A percentile compares a stretch with the other conserved stretches of the same genome.
Evolutionary conservation across 2,888 invertebrate species (phyloP).

Genomic region (Heliothis peltigera): DNA sequence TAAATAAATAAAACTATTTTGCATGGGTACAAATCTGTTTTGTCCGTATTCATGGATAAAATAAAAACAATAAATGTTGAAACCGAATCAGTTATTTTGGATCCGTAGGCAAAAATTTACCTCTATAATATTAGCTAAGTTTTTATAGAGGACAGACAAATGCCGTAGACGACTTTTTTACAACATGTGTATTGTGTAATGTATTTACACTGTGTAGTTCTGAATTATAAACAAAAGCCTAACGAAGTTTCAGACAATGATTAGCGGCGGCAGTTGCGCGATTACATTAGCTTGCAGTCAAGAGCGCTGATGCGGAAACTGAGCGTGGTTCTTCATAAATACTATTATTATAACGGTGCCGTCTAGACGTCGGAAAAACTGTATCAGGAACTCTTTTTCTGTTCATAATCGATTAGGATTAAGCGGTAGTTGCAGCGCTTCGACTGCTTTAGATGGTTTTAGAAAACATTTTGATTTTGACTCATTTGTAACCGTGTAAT

Average conservation of each 20-base stretch:
- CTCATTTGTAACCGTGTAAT: neutral
- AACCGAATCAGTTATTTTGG: too few relatives aligned
- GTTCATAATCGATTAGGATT: conserved; percentile 42
- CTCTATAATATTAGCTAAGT: too few relatives aligned
- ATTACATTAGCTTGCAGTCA: conserved; percentile 21
- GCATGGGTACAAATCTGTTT: too few relatives aligned
- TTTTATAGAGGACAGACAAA: too few relatives aligned
- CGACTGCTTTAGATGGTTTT: conserved; percentile 5
- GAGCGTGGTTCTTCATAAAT: conserved; percentile 30
- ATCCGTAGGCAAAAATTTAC: too few relatives aligned
- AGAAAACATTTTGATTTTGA: neutral
- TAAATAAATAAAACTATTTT: too few relatives aligned
- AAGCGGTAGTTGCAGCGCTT: conserved; percentile 17
- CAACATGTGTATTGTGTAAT: too few relatives aligned
- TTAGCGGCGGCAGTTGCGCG: conserved; percentile 24
- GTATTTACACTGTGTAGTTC: conserved; percentile 22
- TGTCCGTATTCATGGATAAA: too few relatives aligned
- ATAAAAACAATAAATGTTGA: too few relatives aligned
- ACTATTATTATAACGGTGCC: conserved; percentile 48
- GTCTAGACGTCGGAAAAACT: conserved; percentile 56
- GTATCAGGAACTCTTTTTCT: conserved; percentile 38
- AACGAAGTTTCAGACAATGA: conserved; percentile 31
- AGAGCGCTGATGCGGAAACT: conserved; percentile 42
- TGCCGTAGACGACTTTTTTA: too few relatives aligned
- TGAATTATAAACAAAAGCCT: conserved; percentile 39